Evolutionary conservation across 1,140 invertebrate species (phyloP).

Genomic region (Drosophila aff.): DNA sequence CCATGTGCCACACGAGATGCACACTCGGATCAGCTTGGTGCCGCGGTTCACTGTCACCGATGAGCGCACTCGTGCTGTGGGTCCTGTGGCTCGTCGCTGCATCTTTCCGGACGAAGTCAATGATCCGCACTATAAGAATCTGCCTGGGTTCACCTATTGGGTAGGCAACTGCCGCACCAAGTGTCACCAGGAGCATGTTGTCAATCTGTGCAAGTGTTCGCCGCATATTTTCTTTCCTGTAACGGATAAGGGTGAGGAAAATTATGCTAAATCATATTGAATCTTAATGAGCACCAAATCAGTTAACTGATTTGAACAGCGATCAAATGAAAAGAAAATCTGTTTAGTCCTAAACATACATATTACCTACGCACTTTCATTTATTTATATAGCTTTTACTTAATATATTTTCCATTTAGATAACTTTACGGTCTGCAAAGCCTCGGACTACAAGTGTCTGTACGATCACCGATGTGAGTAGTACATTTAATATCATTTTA

Average conservation of each 20-base stretch:
- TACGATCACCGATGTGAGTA: constrained; percentile 67
- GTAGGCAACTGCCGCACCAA: constrained; percentile 68
- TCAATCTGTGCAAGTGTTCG: constrained; percentile 65
- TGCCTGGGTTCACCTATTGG: constrained; percentile 71
- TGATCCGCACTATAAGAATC: constrained; percentile 61
- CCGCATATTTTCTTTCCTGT: constrained; percentile 67
- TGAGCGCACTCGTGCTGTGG: constrained; percentile 32
- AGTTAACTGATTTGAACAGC: too few relatives aligned
- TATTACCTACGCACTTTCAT: too few relatives aligned
- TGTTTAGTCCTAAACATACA: too few relatives aligned
- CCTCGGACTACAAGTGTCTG: constrained; percentile 74
- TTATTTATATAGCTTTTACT: too few relatives aligned
- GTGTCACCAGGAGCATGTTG: constrained; percentile 74
- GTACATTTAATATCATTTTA: too few relatives aligned
- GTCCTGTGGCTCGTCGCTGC: constrained; percentile 47
- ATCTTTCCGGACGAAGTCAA: constrained; percentile 67
- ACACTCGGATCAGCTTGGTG: constrained; percentile 53
- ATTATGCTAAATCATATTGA: too few relatives aligned
- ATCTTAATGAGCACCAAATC: too few relatives aligned
- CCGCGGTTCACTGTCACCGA: constrained; percentile 55
- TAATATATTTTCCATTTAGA: constrained; percentile 27
- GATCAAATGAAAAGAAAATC: too few relatives aligned
- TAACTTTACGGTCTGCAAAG: constrained; percentile 68
- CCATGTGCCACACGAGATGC: constrained; percentile 41
- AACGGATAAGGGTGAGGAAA: constrained; percentile 1